A percentile compares a stretch with the other conserved stretches of the same genome.
Evolutionary conservation across 2,888 invertebrate species (phyloP).

Genomic region (Leptodirus hochenwartii): DNA sequence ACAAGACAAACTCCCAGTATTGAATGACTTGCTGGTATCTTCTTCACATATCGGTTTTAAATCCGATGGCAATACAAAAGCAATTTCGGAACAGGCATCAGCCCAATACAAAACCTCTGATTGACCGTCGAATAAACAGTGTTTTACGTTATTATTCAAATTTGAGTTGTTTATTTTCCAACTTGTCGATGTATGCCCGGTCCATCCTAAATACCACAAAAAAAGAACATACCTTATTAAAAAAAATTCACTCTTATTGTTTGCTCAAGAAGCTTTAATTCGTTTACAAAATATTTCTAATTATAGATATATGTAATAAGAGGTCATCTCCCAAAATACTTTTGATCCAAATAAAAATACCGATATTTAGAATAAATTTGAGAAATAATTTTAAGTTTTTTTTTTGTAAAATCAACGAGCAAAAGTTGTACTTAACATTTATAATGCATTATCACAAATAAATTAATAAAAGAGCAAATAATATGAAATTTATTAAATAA

Average conservation of each 20-base stretch:
- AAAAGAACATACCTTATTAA: conserved; percentile 6
- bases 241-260: conserved; percentile 2
- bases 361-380: no score
- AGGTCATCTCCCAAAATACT: no score
- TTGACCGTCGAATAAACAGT: conserved; percentile 52
- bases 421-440: no score
- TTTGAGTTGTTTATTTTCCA: conserved; percentile 34
- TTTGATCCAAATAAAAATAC: no score
- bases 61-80: conserved; percentile 74
- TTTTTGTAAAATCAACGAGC: no score
- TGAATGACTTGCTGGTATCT: conserved; percentile 15
- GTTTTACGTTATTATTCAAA: conserved; percentile 10
- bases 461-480: no score
- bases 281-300: no score
- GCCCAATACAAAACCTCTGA: conserved; percentile 87
- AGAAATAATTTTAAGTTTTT: no score
- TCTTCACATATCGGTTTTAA: conserved; percentile 17
- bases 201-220: conserved; percentile 67
- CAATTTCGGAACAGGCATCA: conserved; percentile 84
- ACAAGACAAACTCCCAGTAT: conserved; percentile 22
- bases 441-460: no score
- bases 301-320: no score
- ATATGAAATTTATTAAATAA: no score
- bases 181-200: conserved; percentile 75
- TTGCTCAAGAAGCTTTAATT: no score